Base-by-base conservation (phyloP, 2,888 invertebrate species). In the Actias luna region DNA sequence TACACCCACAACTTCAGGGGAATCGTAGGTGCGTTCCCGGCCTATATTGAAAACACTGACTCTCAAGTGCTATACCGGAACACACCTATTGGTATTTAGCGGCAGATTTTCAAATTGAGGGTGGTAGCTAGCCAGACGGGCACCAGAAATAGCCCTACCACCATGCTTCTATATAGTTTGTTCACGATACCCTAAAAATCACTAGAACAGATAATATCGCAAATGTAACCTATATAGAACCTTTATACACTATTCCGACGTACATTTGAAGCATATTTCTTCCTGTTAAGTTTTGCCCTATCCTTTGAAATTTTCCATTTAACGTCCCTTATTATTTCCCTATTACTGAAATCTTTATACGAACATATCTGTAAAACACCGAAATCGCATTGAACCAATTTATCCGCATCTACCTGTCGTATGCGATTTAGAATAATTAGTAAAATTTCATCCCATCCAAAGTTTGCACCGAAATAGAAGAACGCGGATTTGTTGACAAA, bases 311-410 rank as follows among this genome's bases (percentile, higher is more conserved):
- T 55, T 55, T n/a, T 16, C 55, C 55, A 55, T n/a, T 55, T 55
- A 16, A 55, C 7, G n/a, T 55, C 29, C n/a, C 73, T 73, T 1
- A 55, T 29, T 29, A 55, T 55, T 29, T 55, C 55, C n/a, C 14
- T 16, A 29, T 29, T 29, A 29, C 29, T 29, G 16, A 16, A 29
- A 70, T 39, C 25, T 25, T 25, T 35, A 18, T 46, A 55, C n/a
- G n/a, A 55, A 55, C 29, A 69, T 71, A 62, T 61, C 39, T 63
- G 63, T 62, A 29, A 55, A 55, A 55, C n/a, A 8, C 55, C 55
- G 5, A 55, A 29, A 12, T 29, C 8, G 16, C 55, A 55, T 16
- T 55, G n/a, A 27, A 10, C 18, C n/a, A 55, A 29, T 55, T 55
- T 55, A 55, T 16, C 29, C 16, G n/a, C 22, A n/a, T 55, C 55